phyloP scores from a whole-genome alignment of 2,113 vertebrate species.

The Eolophus roseicapilla region DNA sequence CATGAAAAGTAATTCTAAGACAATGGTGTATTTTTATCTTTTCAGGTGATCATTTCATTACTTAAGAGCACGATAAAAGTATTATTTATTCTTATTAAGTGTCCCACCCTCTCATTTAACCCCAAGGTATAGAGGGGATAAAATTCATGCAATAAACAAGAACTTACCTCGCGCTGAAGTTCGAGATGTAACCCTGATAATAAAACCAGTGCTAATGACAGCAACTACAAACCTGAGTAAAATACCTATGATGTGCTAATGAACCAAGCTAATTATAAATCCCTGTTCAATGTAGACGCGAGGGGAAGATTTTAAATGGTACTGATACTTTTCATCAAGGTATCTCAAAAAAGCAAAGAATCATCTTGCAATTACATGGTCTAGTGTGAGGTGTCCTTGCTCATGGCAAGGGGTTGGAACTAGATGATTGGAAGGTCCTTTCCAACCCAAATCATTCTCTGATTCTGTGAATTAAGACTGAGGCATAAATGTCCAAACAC shows the following conservation, averaged over 20 bases:
- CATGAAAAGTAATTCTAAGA: neutral
- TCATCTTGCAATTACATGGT: neutral
- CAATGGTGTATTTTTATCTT: neutral
- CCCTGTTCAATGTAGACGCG: neutral
- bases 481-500: neutral
- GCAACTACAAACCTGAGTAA: neutral
- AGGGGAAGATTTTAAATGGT: neutral
- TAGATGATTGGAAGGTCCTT: neutral
- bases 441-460: neutral
- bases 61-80: neutral
- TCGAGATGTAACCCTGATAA: neutral
- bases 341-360: neutral
- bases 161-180: neutral
- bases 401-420: neutral
- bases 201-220: neutral
- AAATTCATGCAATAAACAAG: neutral
- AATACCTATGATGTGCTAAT: neutral
- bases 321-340: neutral
- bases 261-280: neutral
- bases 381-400: neutral
- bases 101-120: neutral
- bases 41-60: neutral
- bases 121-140: neutral
- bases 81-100: neutral
- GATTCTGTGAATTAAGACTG: neutral